phyloP scores from a whole-genome alignment of 1,140 invertebrate genomes.

The Ctenoplectra terminalis region DNA sequence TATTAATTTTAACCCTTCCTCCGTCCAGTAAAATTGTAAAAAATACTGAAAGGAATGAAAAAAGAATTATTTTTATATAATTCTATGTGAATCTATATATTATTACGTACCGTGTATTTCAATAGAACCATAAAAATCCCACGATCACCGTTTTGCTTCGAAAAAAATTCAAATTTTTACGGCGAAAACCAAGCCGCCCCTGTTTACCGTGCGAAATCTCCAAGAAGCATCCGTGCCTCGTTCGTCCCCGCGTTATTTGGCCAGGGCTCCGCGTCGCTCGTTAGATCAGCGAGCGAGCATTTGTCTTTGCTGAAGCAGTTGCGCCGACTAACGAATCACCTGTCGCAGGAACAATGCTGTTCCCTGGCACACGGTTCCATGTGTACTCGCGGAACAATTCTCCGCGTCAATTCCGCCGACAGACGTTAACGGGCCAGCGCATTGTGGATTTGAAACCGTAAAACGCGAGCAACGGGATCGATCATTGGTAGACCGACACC shows the following conservation, averaged over 20 bases:
- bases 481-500: neutral
- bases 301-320: constrained; percentile 59
- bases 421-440: constrained; percentile 48
- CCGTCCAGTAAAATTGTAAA: too few species aligned
- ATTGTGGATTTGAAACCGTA: constrained; percentile 41
- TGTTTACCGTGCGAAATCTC: neutral
- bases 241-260: constrained; percentile 27
- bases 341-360: constrained; percentile 55
- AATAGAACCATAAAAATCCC: too few species aligned
- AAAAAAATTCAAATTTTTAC: too few species aligned
- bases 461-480: constrained; percentile 43
- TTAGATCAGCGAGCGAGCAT: constrained; percentile 49
- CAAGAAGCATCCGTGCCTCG: neutral
- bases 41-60: too few species aligned
- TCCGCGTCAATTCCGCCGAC: constrained; percentile 47
- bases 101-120: too few species aligned
- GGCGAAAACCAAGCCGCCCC: neutral
- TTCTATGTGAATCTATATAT: too few species aligned
- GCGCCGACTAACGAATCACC: constrained; percentile 60
- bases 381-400: constrained; percentile 49
- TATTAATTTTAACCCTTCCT: too few species aligned
- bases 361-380: constrained; percentile 20
- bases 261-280: constrained; percentile 37
- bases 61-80: too few species aligned
- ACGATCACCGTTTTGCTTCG: too few species aligned